Evolutionary conservation across 2,797 vertebrate species (phyloP), one percentile per base, ranked within the genome.

Genomic region (Cirrhinus mrigala): DNA sequence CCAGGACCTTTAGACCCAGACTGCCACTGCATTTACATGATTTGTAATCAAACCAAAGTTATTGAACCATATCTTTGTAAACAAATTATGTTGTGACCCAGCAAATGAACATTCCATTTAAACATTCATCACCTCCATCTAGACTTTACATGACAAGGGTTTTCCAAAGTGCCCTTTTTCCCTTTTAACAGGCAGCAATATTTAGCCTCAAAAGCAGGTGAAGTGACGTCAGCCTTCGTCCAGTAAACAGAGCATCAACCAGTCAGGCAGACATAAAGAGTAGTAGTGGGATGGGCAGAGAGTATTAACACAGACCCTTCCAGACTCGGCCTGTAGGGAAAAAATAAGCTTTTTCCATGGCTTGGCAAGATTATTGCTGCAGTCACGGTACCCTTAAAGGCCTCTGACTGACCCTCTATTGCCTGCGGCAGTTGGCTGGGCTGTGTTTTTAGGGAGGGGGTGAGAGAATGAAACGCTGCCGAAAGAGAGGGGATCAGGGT

Each of bases 321-420:
- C 37, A 56, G 33, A 50, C 58, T 64, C 40, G 3, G 50, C 18
- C 20, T 73, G 20, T 22, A 1, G 68, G 8, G 74, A 62, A 70
- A 44, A 70, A 9, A 40, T 14, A 27, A 6, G 24, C 20, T 66
- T 75, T 77, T 68, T 81, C 40, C 33, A 86, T 33, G 40, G 62
- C 68, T 82, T 74, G 46, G 18, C 40, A 69, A 37, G 48, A 83
- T 73, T 77, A 87, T 33, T 48, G 33, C 46, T 24, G 46, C 74
- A 76, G 75, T 82, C 78, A 60, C 33, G 22, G 22, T 84, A 86
- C 74, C 74, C 78, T 89, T 78, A 81, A 83, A 90, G 86, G 79
- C 87, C 86, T 87, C 82, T 81, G 33, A 86, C 80, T 89, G 88
- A 91, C 85, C 87, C 81, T 88, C 85, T 27, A n/a, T 79, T 69